Percentiles rank a stretch among this genome's conserved stretches.
These are phyloP conservation scores for Mormoops blainvillei DNA, from an alignment of 2,113 vertebrate species.

Conservation along the genomic window DNA sequence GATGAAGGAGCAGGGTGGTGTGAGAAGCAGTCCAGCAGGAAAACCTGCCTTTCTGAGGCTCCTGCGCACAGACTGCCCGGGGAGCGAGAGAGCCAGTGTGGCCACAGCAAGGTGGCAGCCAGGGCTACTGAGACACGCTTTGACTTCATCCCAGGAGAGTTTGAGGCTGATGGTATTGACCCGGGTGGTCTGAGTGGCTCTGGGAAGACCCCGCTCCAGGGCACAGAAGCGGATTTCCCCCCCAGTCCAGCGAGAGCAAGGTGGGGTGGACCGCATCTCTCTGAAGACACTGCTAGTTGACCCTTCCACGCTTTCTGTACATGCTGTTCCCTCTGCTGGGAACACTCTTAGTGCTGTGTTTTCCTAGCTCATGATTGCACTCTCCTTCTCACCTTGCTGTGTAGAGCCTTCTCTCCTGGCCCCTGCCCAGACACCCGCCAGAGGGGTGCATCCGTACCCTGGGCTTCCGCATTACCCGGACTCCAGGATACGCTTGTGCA, in stretches of 20 bases:
- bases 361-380: background rate
- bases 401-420: background rate
- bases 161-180: background rate
- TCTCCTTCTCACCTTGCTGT: background rate
- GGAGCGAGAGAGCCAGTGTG: background rate
- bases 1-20: background rate
- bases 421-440: background rate
- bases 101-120: background rate
- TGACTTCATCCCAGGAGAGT: background rate
- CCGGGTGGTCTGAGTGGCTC: background rate
- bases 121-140: background rate
- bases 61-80: background rate
- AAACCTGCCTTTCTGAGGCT: background rate
- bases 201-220: background rate
- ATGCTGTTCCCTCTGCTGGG: background rate
- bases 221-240: background rate
- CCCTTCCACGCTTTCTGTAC: rapidly evolving
- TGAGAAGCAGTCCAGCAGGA: rapidly evolving
- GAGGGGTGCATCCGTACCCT: rapidly evolving
- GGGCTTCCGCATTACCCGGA: background rate
- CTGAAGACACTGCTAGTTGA: background rate
- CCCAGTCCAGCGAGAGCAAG: too few relatives aligned
- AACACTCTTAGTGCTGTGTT: too few relatives aligned
- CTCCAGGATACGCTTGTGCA: background rate
- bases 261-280: background rate